Percentiles rank a stretch among this genome's conserved stretches.
Evolutionary conservation across 2,888 invertebrate species (phyloP).

Genomic region (Mesoligia furuncula): DNA sequence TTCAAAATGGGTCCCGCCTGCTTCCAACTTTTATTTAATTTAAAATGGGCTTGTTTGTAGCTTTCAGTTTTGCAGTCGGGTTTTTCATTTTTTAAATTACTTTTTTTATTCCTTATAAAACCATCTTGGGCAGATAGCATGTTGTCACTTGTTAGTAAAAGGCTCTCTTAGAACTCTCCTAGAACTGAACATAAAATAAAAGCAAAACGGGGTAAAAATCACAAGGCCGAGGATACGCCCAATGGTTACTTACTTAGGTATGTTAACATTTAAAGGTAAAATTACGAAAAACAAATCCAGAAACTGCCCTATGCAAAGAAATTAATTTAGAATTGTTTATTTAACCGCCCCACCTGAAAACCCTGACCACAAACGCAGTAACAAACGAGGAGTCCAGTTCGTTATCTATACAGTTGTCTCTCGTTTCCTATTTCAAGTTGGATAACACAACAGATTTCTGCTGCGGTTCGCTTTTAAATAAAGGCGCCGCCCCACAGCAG

Average conservation of each 20-base stretch:
- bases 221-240: background rate
- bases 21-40: too few species aligned
- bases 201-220: background rate
- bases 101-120: too few species aligned
- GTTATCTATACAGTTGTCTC: slow-evolving; percentile 67
- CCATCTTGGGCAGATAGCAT: background rate
- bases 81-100: too few species aligned
- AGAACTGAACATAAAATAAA: background rate
- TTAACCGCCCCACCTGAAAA: slow-evolving; percentile 19
- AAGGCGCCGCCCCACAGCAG: background rate
- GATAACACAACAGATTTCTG: slow-evolving; percentile 63
- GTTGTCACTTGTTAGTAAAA: background rate
- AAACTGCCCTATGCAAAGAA: background rate
- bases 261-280: too few species aligned
- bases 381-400: slow-evolving; percentile 66
- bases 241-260: too few species aligned
- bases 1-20: too few species aligned
- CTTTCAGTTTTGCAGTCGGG: too few species aligned
- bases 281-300: background rate
- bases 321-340: background rate
- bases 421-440: slow-evolving; percentile 59
- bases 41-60: too few species aligned
- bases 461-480: slow-evolving; percentile 56
- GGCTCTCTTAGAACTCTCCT: background rate
- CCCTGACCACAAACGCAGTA: slow-evolving; percentile 57